Conservation (phyloP, 2,888 invertebrate genomes). For the Meganola albula region DNA sequence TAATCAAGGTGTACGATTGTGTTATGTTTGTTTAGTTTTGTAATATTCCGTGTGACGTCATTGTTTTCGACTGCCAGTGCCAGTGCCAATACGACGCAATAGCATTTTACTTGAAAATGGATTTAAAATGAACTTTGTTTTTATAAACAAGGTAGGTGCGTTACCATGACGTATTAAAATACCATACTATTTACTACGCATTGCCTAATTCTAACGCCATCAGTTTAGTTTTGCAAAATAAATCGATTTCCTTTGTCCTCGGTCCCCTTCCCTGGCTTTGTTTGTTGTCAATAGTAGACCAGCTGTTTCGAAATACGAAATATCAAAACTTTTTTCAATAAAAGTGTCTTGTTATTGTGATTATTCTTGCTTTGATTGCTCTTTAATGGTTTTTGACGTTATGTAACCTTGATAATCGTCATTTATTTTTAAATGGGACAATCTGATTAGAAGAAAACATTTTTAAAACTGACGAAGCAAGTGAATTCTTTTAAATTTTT, state of each 20-base stretch:
- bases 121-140: conserved; percentile 69
- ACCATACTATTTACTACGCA: no score
- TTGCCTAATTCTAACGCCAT: no score
- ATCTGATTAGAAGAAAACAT: no score
- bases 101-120: conserved; percentile 71
- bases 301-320: conserved; percentile 52
- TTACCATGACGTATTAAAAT: conserved; percentile 34
- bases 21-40: conserved; percentile 52
- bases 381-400: no score
- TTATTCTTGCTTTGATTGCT: no score
- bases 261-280: conserved; percentile 35
- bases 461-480: no score
- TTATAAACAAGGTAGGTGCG: conserved; percentile 56
- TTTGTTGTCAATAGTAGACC: conserved; percentile 23
- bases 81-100: conserved; percentile 81
- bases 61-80: conserved; percentile 76
- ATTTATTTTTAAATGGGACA: no score
- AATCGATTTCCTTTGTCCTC: conserved; percentile 77
- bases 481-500: no score
- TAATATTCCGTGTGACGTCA: conserved; percentile 77
- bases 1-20: conserved; percentile 40
- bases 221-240: no score
- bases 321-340: no score
- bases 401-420: no score
- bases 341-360: no score